Evolutionary conservation across 2,888 invertebrate species (phyloP), one percentile per base, ranked within the genome.

Genomic region (Acholoe squamosa): DNA sequence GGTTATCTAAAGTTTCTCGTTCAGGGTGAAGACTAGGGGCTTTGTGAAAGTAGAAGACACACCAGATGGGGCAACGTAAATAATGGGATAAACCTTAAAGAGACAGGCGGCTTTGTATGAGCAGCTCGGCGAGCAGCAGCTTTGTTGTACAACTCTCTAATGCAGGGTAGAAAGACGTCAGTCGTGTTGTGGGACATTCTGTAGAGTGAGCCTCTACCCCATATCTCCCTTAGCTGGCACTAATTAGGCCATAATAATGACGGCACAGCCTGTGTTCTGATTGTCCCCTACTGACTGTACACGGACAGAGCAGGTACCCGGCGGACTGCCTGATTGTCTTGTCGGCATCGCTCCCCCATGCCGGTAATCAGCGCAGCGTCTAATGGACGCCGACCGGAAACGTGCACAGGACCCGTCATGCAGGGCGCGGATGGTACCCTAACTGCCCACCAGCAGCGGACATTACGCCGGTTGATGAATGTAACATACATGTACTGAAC

Each of bases 301-400:
- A 71, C 25, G 71, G 71, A 71, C 28, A 28, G 71, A 28, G 25
- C 71, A 14, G 71, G 14, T 71, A n/a, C 67, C 67, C 67, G 16
- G n/a, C 67, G 14, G 14, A 71, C 71, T 61, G 71, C n/a, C 71
- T 71, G 71, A 71, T 71, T 71, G 71, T 71, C n/a, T 71, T 71
- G 71, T 71, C 71, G 71, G 71, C n/a, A 7, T 25, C n/a, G 7
- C 71, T 71, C 71, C 19, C 7, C 28, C 3, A 22, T 71, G 71
- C 71, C 71, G 71, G 71, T 71, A 71, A 71, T 71, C 71, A 71
- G 71, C 71, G 71, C 71, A 25, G 7, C n/a, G 71, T 16, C 71
- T 71, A 71, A 71, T 71, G 71, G 71, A n/a, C 28, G 71, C 25
- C 31, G 71, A 28, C 14, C 71, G 61, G 61, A 61, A n/a, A 7